Conservation (phyloP, 2,888 invertebrate species). For the Caenorhabditis sp. region DNA sequence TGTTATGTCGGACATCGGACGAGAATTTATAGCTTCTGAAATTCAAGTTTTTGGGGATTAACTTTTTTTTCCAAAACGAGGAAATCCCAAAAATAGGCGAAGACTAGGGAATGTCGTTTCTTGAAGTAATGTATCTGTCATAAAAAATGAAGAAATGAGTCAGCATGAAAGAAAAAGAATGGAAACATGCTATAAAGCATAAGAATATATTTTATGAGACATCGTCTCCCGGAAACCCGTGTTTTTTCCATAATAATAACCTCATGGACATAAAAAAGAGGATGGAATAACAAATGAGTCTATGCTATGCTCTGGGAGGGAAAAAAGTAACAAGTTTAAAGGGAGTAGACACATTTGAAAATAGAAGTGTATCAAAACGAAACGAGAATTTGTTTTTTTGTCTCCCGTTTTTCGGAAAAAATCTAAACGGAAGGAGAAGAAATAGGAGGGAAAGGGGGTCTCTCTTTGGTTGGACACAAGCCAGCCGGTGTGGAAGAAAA, state of each 20-base stretch:
- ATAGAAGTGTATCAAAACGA: conserved; percentile 25
- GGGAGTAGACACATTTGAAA: conserved; percentile 15
- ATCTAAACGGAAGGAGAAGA: conserved; percentile 15
- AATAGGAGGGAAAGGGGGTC: conserved; percentile 3
- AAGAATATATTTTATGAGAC: conserved; percentile 18
- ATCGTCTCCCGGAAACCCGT: conserved; percentile 25
- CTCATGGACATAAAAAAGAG: conserved; percentile 8
- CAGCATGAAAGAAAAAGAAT: conserved; percentile 1
- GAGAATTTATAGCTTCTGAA: conserved; percentile 31
- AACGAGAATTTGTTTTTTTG: conserved; percentile 17
- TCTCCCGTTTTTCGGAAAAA: conserved; percentile 24
- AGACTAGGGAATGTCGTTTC: neutral
- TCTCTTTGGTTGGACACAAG: neutral
- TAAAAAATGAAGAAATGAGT: conserved; percentile 17
- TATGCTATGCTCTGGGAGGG: too few species aligned
- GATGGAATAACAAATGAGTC: conserved; percentile 8
- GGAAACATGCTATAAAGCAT: conserved; percentile 17
- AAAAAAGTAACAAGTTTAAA: conserved; percentile 23
- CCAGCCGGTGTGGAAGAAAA: conserved; percentile 28
- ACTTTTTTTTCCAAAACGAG: neutral
- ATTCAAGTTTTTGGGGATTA: neutral
- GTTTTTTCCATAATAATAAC: conserved; percentile 15
- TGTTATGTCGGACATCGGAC: conserved; percentile 54
- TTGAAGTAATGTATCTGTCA: neutral
- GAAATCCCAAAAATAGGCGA: neutral